These are phyloP conservation scores for Nineta flava DNA, from an alignment of 2,888 invertebrate species.

Conservation along the genomic window DNA sequence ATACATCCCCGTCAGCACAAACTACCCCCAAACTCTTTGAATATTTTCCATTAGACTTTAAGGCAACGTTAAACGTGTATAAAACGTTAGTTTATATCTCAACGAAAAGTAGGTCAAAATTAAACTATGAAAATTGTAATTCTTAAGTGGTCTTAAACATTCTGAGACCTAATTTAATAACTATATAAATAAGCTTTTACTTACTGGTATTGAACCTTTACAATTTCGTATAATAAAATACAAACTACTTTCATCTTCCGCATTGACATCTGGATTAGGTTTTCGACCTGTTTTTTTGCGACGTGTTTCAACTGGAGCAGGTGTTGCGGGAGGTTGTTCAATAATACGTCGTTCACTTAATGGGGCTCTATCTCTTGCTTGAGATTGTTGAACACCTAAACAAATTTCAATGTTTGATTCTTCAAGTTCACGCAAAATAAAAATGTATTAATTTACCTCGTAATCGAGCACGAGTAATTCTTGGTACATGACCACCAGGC, in stretches of 20 bases:
- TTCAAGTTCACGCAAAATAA: neutral
- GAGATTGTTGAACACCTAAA: constrained; percentile 21
- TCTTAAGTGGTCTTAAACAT: too few relatives aligned
- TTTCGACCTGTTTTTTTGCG: constrained; percentile 35
- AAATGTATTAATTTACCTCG: constrained; percentile 20
- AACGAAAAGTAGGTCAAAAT: too few relatives aligned
- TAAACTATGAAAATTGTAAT: neutral
- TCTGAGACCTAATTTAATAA: too few relatives aligned
- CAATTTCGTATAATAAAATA: constrained; percentile 74
- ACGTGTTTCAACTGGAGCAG: constrained; percentile 24
- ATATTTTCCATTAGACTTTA: too few relatives aligned
- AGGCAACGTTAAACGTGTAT: too few relatives aligned
- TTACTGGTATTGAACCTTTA: constrained; percentile 61
- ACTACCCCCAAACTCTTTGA: too few relatives aligned
- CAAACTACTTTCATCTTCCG: constrained; percentile 69
- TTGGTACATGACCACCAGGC: constrained; percentile 34
- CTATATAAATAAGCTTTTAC: constrained; percentile 18
- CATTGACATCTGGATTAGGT: constrained; percentile 33
- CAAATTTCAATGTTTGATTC: neutral
- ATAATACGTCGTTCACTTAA: constrained; percentile 18
- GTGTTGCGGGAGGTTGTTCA: constrained; percentile 12
- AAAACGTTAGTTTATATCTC: neutral
- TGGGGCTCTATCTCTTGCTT: constrained; percentile 11
- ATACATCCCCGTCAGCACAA: too few relatives aligned
- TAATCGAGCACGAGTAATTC: constrained; percentile 48